Percentiles rank a stretch among this genome's conserved stretches.
phyloP scores from a whole-genome alignment of 2,888 invertebrate genomes.

The Euphydryas editha region DNA sequence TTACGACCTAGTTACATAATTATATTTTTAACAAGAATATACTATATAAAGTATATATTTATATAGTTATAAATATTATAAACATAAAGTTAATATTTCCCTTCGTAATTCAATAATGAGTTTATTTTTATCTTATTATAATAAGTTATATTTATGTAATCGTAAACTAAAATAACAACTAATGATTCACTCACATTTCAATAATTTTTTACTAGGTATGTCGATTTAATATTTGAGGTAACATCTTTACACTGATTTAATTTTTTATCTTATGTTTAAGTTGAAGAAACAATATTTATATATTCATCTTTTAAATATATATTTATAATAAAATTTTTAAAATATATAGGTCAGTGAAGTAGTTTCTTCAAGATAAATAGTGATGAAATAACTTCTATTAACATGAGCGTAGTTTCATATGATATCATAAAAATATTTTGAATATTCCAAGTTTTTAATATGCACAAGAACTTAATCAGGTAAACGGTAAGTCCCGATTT shows the following conservation, averaged over 20 bases:
- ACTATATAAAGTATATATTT: too few species aligned
- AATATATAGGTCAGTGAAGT: neutral
- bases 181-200: neutral
- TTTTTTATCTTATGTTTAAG: neutral
- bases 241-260: neutral
- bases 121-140: neutral
- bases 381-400: neutral
- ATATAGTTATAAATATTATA: too few species aligned
- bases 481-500: constrained; percentile 23
- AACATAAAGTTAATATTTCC: too few species aligned
- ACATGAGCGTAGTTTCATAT: neutral
- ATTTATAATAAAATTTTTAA: neutral
- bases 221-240: neutral
- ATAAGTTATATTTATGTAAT: neutral
- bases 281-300: neutral
- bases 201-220: neutral
- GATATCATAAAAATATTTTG: neutral
- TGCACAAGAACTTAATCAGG: neutral
- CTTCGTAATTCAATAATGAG: neutral
- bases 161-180: neutral
- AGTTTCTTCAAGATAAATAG: neutral
- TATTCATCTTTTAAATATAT: too few species aligned
- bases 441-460: neutral
- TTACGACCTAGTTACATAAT: too few species aligned
- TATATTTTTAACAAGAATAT: too few species aligned